These are phyloP conservation scores for Bombus pyrosoma DNA, from an alignment of 1,140 invertebrate genomes.

Conservation along the genomic window DNA sequence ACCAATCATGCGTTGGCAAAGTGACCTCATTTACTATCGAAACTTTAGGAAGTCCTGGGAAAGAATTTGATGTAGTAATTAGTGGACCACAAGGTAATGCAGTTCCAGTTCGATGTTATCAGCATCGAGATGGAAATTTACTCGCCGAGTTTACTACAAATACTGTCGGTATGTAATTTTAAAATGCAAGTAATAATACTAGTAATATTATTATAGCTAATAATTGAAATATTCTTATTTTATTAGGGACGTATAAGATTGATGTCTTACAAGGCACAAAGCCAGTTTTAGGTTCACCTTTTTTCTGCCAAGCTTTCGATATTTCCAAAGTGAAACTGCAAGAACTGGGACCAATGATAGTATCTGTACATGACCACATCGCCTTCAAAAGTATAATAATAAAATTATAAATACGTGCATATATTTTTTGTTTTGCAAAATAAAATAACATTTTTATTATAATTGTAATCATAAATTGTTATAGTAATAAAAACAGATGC, in stretches of 20 bases:
- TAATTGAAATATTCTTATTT: conserved; percentile 33
- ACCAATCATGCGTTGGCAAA: conserved; percentile 91
- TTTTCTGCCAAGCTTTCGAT: conserved; percentile 97
- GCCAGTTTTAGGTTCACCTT: conserved; percentile 96
- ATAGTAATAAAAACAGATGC: conserved; percentile 93
- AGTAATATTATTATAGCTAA: background rate
- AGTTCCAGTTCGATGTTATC: conserved; percentile 96
- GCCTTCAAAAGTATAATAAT: conserved; percentile 88
- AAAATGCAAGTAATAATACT: background rate
- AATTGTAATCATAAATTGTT: conserved; percentile 65
- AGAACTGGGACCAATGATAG: conserved; percentile 89
- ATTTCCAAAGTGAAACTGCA: conserved; percentile 89
- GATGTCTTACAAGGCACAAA: conserved; percentile 96
- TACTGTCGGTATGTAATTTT: conserved; percentile 82
- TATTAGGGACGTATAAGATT: conserved; percentile 88
- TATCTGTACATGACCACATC: conserved; percentile 92
- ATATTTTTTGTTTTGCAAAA: background rate
- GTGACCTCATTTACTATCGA: conserved; percentile 94
- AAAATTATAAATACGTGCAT: background rate
- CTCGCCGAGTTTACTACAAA: conserved; percentile 96
- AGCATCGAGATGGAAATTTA: conserved; percentile 96
- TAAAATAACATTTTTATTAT: background rate
- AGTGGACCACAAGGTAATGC: conserved; percentile 94
- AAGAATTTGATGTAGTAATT: conserved; percentile 96
- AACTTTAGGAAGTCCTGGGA: conserved; percentile 91